Conservation (phyloP, 2,113 vertebrate species). For the Alethe diademata region DNA sequence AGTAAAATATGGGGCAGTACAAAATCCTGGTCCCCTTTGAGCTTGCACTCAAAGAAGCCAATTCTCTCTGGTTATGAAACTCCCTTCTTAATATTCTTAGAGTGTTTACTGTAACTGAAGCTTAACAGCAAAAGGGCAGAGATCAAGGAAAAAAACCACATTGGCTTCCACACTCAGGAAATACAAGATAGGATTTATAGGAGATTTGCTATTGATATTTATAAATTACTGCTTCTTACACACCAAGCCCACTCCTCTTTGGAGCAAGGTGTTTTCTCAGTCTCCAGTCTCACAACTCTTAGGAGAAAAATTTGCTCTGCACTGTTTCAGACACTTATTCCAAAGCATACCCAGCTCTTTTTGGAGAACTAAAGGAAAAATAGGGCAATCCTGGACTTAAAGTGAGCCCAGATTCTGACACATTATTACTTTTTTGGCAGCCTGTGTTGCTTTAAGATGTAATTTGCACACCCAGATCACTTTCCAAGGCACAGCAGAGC, state of each 20-base stretch:
- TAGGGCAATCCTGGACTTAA: neutral
- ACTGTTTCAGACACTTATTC: neutral
- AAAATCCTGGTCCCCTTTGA: neutral
- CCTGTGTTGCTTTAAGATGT: neutral
- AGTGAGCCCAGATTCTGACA: neutral
- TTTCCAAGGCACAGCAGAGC: neutral
- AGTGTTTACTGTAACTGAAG: conserved; percentile 35
- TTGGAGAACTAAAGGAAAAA: neutral
- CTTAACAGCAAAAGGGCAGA: conserved; percentile 29
- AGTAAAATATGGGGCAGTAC: neutral
- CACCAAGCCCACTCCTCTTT: neutral
- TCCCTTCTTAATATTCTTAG: conserved; percentile 47
- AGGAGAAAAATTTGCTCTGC: neutral
- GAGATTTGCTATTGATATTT: neutral
- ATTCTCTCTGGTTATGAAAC: conserved; percentile 47
- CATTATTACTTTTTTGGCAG: neutral
- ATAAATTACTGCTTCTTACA: neutral
- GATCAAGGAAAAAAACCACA: neutral
- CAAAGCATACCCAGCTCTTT: neutral
- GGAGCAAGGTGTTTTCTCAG: neutral
- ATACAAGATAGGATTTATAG: neutral
- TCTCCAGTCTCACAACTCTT: neutral
- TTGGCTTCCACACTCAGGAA: neutral
- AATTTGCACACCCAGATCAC: neutral
- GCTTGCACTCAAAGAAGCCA: neutral